phyloP scores from a whole-genome alignment of 1,140 invertebrate species.

The Drosophila eugracilis region DNA sequence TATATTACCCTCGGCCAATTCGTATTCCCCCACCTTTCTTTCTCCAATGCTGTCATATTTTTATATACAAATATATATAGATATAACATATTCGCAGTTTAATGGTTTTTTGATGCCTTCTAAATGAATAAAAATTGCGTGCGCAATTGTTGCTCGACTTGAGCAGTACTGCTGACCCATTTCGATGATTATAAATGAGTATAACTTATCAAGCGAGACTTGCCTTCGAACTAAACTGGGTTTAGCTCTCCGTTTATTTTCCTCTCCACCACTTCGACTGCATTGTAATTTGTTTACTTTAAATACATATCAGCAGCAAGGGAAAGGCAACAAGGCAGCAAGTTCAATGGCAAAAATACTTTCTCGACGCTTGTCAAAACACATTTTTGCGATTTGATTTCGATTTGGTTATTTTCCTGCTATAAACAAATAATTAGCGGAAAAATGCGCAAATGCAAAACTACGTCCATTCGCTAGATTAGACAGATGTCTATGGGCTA shows the following conservation, averaged over 20 bases:
- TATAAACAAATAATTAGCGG: slow-evolving; percentile 54
- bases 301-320: slow-evolving; percentile 2
- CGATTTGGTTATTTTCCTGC: slow-evolving; percentile 40
- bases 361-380: slow-evolving; percentile 36
- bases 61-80: too few species aligned
- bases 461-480: slow-evolving; percentile 18
- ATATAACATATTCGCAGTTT: too few species aligned
- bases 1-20: slow-evolving; percentile 17
- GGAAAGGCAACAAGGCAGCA: slow-evolving; percentile 30
- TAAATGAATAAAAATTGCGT: slow-evolving; percentile 48
- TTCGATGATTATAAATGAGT: slow-evolving; percentile 47
- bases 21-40: slow-evolving; percentile 14
- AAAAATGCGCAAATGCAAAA: slow-evolving; percentile 52
- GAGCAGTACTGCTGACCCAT: slow-evolving; percentile 35
- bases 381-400: slow-evolving; percentile 22
- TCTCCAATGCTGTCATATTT: slow-evolving; percentile 26
- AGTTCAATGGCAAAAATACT: slow-evolving; percentile 47
- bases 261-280: not conserved
- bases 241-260: slow-evolving; percentile 4
- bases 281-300: slow-evolving; percentile 15
- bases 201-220: slow-evolving; percentile 33
- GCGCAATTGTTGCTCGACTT: slow-evolving; percentile 40
- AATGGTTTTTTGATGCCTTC: slow-evolving; percentile 46
- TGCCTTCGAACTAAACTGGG: slow-evolving; percentile 46
- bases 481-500: slow-evolving; percentile 34